phyloP scores from a whole-genome alignment of 2,113 vertebrate species.

The Serilophus lunatus region DNA sequence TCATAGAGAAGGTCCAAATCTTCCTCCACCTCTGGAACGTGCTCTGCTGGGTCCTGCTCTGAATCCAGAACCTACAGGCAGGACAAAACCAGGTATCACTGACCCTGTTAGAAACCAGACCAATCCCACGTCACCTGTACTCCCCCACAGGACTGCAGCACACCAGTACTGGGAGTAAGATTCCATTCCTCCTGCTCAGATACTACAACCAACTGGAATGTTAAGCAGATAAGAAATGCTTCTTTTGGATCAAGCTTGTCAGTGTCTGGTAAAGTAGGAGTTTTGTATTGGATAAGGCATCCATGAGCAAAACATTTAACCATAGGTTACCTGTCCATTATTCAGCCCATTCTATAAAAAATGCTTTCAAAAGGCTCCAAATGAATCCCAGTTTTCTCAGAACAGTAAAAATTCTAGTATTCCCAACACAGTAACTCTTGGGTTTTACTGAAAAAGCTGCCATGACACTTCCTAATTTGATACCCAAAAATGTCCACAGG shows the following conservation, averaged over 20 bases:
- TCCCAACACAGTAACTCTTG: neutral
- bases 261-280: neutral
- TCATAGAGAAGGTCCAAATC: slow-evolving; percentile 91
- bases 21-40: slow-evolving; percentile 89
- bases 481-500: neutral
- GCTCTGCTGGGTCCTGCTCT: slow-evolving; percentile 92
- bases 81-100: neutral
- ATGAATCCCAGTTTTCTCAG: neutral
- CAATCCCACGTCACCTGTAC: fast-evolving
- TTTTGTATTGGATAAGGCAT: neutral
- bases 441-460: neutral
- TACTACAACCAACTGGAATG: neutral
- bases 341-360: neutral
- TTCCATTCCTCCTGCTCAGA: neutral
- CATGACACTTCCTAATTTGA: neutral
- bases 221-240: neutral
- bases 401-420: neutral
- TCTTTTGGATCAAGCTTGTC: neutral
- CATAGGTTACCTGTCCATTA: neutral
- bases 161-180: neutral
- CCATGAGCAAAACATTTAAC: neutral
- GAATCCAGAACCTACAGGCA: slow-evolving; percentile 87
- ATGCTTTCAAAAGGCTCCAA: neutral
- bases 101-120: neutral
- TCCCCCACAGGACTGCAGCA: neutral